A percentile compares a stretch with the other conserved stretches of the same genome.
Conservation (phyloP, 1,140 invertebrate species). For the Pachyrhynchus sulphureomaculatus region DNA sequence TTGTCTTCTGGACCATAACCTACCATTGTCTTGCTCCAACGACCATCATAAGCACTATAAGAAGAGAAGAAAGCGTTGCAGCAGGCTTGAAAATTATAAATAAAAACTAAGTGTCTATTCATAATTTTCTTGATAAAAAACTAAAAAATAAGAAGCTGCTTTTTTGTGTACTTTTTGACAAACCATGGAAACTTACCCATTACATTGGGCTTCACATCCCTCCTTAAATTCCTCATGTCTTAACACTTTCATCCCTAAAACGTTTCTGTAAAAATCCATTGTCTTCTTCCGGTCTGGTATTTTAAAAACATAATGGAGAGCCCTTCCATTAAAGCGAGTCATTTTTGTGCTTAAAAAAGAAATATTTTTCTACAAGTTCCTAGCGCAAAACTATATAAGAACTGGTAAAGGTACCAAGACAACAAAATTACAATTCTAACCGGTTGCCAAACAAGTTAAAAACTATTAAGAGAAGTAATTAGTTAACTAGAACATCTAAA, state of each 20-base stretch:
- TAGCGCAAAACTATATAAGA: too few species aligned
- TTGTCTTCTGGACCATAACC: slow-evolving; percentile 94
- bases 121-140: too few species aligned
- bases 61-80: not conserved
- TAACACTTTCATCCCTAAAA: slow-evolving; percentile 94
- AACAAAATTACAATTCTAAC: too few species aligned
- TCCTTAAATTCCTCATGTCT: slow-evolving; percentile 97
- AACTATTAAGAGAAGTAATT: too few species aligned
- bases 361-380: too few species aligned
- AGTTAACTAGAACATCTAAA: too few species aligned
- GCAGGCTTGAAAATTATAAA: too few species aligned
- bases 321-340: slow-evolving; percentile 61
- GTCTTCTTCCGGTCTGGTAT: slow-evolving; percentile 83
- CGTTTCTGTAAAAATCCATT: slow-evolving; percentile 83
- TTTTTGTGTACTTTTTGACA: too few species aligned
- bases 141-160: too few species aligned
- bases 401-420: too few species aligned
- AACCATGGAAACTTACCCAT: slow-evolving; percentile 89
- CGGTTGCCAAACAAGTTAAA: too few species aligned
- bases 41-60: slow-evolving; percentile 88
- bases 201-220: slow-evolving; percentile 93
- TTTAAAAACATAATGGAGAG: slow-evolving; percentile 95
- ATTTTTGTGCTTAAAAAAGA: slow-evolving; percentile 22
- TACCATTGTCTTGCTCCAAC: slow-evolving; percentile 99
- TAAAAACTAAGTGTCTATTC: too few species aligned